These are phyloP conservation scores for Eristalis pertinax DNA, from an alignment of 2,888 invertebrate species.

Conservation along the genomic window DNA sequence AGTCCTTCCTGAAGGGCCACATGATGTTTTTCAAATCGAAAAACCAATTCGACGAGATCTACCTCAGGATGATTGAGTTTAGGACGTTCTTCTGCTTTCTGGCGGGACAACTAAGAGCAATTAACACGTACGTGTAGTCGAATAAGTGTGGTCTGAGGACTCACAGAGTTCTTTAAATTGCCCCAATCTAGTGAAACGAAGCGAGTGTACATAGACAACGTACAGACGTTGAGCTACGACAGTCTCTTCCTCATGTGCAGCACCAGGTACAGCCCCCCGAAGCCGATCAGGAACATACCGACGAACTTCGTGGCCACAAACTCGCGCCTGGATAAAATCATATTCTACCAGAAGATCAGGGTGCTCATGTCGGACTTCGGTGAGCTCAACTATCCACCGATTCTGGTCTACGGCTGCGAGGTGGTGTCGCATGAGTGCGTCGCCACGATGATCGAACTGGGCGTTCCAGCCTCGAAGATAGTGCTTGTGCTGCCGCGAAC, in stretches of 20 bases:
- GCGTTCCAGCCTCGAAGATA: conserved; percentile 68
- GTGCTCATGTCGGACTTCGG: neutral
- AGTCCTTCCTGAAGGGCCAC: conserved; percentile 2
- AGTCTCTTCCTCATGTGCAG: conserved; percentile 74
- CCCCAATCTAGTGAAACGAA: conserved; percentile 67
- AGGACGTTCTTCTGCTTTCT: conserved; percentile 44
- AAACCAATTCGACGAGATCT: conserved; percentile 44
- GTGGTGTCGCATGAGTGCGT: conserved; percentile 76
- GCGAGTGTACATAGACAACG: neutral
- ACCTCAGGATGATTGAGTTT: conserved; percentile 39
- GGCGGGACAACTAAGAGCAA: conserved; percentile 22
- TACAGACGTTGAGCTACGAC: conserved; percentile 74
- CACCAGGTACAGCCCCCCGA: conserved; percentile 70
- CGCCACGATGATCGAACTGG: conserved; percentile 75
- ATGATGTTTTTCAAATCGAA: conserved; percentile 42
- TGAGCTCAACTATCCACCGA: conserved; percentile 1
- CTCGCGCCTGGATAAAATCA: conserved; percentile 76
- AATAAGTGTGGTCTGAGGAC: neutral
- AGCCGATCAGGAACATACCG: conserved; percentile 55
- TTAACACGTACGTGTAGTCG: conserved; percentile 30
- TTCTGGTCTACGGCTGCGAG: conserved; percentile 76
- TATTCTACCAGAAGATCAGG: conserved; percentile 76
- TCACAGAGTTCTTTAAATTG: neutral
- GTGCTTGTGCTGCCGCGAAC: conserved; percentile 73
- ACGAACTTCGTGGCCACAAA: conserved; percentile 76